Percentiles rank a stretch among this genome's conserved stretches.
These are phyloP conservation scores for Geodia barretti DNA, from an alignment of 37 sponge, comb jelly and placozoan species.

Conservation along the genomic window DNA sequence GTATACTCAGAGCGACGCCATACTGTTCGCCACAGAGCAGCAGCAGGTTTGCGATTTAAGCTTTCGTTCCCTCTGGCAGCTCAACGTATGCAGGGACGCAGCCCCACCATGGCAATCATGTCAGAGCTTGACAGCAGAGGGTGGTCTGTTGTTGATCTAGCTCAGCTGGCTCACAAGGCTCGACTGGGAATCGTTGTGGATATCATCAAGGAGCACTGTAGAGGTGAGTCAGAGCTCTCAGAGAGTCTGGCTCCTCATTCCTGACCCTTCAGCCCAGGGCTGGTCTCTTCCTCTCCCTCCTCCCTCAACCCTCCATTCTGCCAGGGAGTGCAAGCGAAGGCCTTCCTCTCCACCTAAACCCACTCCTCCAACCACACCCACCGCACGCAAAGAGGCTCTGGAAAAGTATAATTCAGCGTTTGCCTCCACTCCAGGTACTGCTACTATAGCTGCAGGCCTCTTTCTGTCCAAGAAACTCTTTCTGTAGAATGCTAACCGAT, in stretches of 20 bases:
- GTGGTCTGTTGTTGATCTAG: conserved; percentile 22
- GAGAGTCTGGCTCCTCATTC: not conserved
- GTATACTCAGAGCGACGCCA: conserved; percentile 38
- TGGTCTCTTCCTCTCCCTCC: conserved; percentile 3
- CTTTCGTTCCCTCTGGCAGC: not conserved
- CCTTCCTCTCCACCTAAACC: not conserved
- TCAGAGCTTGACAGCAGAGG: conserved; percentile 30
- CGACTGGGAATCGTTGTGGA: conserved; percentile 5
- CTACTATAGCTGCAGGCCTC: too few species aligned
- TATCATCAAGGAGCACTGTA: conserved; percentile 25
- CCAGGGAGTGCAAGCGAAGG: not conserved
- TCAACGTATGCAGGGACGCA: conserved; percentile 15
- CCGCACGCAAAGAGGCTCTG: not conserved
- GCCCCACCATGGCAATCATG: conserved; percentile 41
- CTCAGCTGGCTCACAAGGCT: conserved; percentile 19
- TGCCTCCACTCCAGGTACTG: not conserved
- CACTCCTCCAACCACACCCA: not conserved
- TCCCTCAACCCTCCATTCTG: not conserved
- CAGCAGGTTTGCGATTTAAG: conserved; percentile 2
- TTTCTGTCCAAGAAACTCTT: too few species aligned
- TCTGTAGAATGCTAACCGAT: too few species aligned
- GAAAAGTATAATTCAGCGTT: not conserved
- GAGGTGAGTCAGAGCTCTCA: not conserved
- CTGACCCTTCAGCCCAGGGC: not conserved
- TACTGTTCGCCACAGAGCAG: not conserved